These are phyloP conservation scores for Castor canadensis DNA, from an alignment of 2,113 vertebrate genomes.

Conservation along the genomic window DNA sequence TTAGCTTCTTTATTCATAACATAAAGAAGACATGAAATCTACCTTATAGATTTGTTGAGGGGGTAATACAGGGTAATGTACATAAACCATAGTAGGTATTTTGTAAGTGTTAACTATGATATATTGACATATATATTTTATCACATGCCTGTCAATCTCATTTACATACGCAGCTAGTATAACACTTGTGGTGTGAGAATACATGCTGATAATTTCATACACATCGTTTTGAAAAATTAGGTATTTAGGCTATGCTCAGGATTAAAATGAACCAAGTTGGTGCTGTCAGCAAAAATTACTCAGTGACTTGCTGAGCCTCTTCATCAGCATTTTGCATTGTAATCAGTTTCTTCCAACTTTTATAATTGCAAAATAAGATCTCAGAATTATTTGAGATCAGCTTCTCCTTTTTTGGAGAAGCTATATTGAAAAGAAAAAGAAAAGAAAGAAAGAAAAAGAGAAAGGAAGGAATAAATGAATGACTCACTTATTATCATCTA, in stretches of 20 bases:
- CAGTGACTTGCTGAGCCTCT: constrained; percentile 55
- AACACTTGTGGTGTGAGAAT: not conserved
- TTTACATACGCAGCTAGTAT: not conserved
- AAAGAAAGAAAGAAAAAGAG: not conserved
- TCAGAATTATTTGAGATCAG: not conserved
- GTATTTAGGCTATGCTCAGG: constrained; percentile 16
- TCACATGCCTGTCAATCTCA: not conserved
- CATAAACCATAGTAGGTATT: not conserved
- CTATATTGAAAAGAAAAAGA: not conserved
- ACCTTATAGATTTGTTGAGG: not conserved
- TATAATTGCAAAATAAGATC: constrained; percentile 53
- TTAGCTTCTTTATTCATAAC: not conserved
- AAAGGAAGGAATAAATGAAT: not conserved
- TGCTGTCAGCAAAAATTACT: constrained; percentile 68
- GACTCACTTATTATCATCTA: not conserved
- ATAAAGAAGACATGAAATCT: not conserved
- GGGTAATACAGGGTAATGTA: not conserved
- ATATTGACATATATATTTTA: not conserved
- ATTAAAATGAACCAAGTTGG: constrained; percentile 34
- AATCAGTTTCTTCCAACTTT: constrained; percentile 61
- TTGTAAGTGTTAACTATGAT: not conserved
- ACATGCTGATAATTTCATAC: constrained; percentile 40
- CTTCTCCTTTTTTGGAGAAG: not conserved
- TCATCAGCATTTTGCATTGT: constrained; percentile 49
- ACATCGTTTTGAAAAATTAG: constrained; percentile 56